Conservation (phyloP, 2,113 vertebrate genomes). For the Poecile atricapillus region DNA sequence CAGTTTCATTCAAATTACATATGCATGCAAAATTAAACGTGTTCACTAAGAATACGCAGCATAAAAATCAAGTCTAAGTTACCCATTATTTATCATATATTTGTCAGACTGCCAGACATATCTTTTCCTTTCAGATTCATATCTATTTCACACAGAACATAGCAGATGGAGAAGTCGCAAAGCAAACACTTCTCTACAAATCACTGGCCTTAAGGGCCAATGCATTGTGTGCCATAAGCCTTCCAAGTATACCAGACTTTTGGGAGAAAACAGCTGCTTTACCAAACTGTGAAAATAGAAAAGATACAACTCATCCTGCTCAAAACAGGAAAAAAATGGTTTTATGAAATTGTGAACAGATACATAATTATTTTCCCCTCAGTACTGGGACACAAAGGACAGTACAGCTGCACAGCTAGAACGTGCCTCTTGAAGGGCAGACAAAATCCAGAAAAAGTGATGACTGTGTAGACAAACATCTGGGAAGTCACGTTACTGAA, state of each 20-base stretch:
- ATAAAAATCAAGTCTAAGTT: background rate
- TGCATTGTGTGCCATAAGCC: background rate
- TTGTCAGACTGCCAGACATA: background rate
- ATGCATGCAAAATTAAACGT: background rate
- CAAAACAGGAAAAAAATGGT: background rate
- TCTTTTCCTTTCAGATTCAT: background rate
- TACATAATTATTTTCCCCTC: background rate
- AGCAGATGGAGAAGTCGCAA: background rate
- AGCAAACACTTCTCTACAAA: background rate
- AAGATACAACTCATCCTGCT: background rate
- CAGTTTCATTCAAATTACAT: background rate
- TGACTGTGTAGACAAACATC: background rate
- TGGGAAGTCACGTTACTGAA: constrained; percentile 13
- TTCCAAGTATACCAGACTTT: background rate
- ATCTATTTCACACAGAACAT: background rate
- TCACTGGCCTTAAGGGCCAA: background rate
- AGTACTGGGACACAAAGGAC: background rate
- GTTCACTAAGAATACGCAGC: background rate
- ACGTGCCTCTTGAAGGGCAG: background rate
- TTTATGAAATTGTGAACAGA: background rate
- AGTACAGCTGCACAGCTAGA: background rate
- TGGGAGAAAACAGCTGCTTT: constrained; percentile 9
- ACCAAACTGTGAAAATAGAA: background rate
- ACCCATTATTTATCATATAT: background rate
- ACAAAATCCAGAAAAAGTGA: background rate